Percentiles rank a stretch among this genome's conserved stretches.
Conservation (phyloP, 2,113 vertebrate species). For the Origma solitaria region DNA sequence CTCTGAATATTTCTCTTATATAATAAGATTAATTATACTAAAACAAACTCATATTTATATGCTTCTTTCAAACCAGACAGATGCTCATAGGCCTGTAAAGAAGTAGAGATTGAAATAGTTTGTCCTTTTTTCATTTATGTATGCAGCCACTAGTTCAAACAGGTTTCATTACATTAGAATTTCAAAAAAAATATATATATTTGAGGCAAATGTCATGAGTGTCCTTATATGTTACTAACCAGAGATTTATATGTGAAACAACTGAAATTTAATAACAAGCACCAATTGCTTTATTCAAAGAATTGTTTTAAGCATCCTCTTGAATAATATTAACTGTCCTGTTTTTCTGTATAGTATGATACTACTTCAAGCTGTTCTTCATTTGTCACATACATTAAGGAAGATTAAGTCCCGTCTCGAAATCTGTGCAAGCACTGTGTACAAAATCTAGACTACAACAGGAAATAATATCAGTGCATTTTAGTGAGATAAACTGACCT, state of each 20-base stretch:
- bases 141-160: background rate
- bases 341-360: background rate
- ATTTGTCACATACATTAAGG: background rate
- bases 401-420: background rate
- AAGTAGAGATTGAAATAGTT: conserved; percentile 16
- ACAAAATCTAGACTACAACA: background rate
- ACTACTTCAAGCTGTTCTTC: background rate
- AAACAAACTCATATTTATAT: conserved; percentile 14
- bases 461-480: background rate
- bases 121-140: conserved; percentile 9
- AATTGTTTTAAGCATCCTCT: background rate
- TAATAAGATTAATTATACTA: conserved; percentile 32
- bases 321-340: background rate
- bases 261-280: background rate
- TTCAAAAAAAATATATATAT: conserved; percentile 16
- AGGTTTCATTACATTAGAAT: conserved; percentile 1
- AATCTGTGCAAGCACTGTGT: background rate
- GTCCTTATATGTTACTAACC: background rate
- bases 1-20: background rate
- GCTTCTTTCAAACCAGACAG: background rate
- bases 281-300: background rate
- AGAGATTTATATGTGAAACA: background rate
- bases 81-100: conserved; percentile 13
- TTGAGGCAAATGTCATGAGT: background rate
- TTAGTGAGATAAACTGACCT: background rate